phyloP scores from a whole-genome alignment of 2,888 invertebrate species.

The Tenodera sinensis region DNA sequence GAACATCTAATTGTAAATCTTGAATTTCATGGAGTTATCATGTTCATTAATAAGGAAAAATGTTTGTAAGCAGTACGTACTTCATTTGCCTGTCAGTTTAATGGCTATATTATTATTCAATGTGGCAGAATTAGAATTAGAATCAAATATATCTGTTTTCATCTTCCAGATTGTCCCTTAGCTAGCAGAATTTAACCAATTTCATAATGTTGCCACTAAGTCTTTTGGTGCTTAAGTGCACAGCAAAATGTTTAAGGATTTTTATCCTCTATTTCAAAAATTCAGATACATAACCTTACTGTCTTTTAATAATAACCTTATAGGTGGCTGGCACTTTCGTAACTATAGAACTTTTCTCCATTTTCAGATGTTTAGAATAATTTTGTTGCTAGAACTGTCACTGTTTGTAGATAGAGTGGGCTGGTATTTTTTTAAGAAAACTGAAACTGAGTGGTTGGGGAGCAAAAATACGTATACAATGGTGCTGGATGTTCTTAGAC shows the following conservation, averaged over 20 bases:
- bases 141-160: background rate
- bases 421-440: constrained; percentile 16
- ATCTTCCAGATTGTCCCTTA: background rate
- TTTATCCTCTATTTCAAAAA: background rate
- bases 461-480: constrained; percentile 19
- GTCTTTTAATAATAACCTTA: background rate
- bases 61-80: background rate
- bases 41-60: background rate
- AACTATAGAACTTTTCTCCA: background rate
- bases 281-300: background rate
- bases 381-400: constrained; percentile 9
- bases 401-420: constrained; percentile 11
- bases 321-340: background rate
- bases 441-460: constrained; percentile 13
- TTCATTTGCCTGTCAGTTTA: background rate
- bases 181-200: background rate
- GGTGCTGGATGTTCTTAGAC: constrained; percentile 17
- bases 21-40: background rate
- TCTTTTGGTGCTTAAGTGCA: background rate
- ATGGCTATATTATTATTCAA: constrained; percentile 1
- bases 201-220: background rate
- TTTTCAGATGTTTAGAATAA: background rate
- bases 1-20: background rate
- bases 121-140: constrained; percentile 3
- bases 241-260: background rate